Evolutionary conservation across 2,888 invertebrate genomes (phyloP), one percentile per base, ranked within the genome.

Genomic region (Dusona sp.): DNA sequence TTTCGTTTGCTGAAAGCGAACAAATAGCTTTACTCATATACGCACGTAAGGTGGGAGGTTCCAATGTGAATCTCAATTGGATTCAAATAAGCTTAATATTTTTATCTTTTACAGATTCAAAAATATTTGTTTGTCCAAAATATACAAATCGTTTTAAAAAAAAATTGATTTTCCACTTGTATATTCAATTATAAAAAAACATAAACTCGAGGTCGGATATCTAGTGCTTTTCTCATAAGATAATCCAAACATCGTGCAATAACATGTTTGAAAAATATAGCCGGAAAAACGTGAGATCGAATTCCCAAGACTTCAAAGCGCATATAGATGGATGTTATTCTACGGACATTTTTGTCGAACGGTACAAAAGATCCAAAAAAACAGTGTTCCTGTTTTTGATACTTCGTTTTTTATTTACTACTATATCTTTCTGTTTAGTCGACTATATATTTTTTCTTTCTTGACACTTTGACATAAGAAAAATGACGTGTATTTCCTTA

Each of bases 401-500:
- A 36, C 61, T 73, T 77, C 42, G 19, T 67, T 67, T 65, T 72
- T 80, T 33, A 13, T 38, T 19, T 13, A 36, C 9, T n/a, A 11
- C 22, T 22, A n/a, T 8, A 8, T 29, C 36, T 42, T 57, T 61
- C 68, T 29, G 68, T 82, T 61, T 45, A 57, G 13, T 57, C 67
- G 25, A 77, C 16, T 45, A 51, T 51, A 29, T 78, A n/a, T 77
- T 61, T 33, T 81, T 45, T 36, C 29, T 67, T 33, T 45, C 22
- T 25, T 33, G 65, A 72, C 51, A 51, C 25, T 38, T 22, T 77
- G 38, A 57, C 65, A 36, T 38, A 54, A 16, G 29, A 16, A 36
- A 19, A 67, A 73, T 54, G 4, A 54, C 51, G 33, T 61, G 68
- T 38, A 67, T 67, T 73, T n/a, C 25, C 75, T 80, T 45, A 70